phyloP scores from a whole-genome alignment of 2,888 invertebrate species.

The Nymphalis polychloros region DNA sequence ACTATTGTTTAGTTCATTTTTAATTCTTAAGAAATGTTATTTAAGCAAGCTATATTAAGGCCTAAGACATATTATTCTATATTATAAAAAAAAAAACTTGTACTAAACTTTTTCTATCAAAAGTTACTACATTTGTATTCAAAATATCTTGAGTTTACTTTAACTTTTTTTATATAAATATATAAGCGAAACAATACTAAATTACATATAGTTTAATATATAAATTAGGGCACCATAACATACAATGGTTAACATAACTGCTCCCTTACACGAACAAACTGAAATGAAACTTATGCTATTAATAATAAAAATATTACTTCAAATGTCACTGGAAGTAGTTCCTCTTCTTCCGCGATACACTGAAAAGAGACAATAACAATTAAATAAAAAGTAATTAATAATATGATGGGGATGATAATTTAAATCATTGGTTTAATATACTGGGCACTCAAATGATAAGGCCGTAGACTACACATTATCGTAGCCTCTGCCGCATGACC shows the following conservation, averaged over 20 bases:
- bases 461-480: too few relatives aligned
- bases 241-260: conserved; percentile 50
- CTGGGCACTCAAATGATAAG: too few relatives aligned
- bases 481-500: too few relatives aligned
- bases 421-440: too few relatives aligned
- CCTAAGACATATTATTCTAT: too few relatives aligned
- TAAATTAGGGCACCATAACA: conserved; percentile 36
- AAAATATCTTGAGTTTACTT: background rate
- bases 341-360: conserved; percentile 67
- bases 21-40: too few relatives aligned
- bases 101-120: background rate
- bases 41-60: too few relatives aligned
- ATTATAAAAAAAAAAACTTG: too few relatives aligned
- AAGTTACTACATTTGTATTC: background rate
- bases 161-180: background rate
- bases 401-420: background rate
- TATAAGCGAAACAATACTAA: background rate
- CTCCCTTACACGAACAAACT: conserved; percentile 20
- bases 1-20: too few relatives aligned
- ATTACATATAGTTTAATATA: conserved; percentile 6
- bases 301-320: background rate
- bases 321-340: conserved; percentile 63
- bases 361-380: conserved; percentile 47
- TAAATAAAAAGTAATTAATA: background rate
- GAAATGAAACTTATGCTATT: conserved; percentile 23